Base-by-base conservation (phyloP, 2,113 vertebrate genomes). In the Fulica atra region DNA sequence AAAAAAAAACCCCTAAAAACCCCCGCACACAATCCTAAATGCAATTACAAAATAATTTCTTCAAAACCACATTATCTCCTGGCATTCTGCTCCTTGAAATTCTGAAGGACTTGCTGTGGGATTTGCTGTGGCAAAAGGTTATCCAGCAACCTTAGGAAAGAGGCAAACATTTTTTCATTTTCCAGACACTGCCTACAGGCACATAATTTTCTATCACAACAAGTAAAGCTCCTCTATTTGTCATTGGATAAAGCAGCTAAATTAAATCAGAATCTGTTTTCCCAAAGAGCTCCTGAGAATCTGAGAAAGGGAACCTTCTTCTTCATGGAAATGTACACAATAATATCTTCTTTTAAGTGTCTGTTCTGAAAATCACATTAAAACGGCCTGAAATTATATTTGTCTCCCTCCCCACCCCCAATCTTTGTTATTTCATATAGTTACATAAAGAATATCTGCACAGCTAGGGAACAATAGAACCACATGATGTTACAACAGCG, bases 91-190 rank as follows among this genome's bases (percentile, higher is more conserved):
- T 85, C 6, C 40, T 80, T 42, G 15, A 89, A 93, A 77, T 31
- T 82, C 60, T 18, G 33, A 86, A 36, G 29, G 2, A 57, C 16
- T 24, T 81, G 46, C 26, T 81, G 46, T 51, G 48, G 51, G 68
- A 84, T 84, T 88, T 88, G 18, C 28, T 71, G 48, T 46, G 29
- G 50, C 72, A 81, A 94, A 91, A 86, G 60, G 42, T 74, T 90
- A 81, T 51, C 24, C 38, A 56, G 68, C 31, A 93, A 68, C 35
- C 20, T 60, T 40, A 77, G 14, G 38, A 92, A 95, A 77, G 16
- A 40, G 66, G 14, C 5, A 95, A 94, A 88, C 1, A 0, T 44
- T 56, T 71, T 57, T 90, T 89, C 16, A 53, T 88, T 88, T 95
- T 83, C 64, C 68, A 90, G 46, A 46, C 33, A 86, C 24, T 77